Conservation (phyloP, 2,888 invertebrate genomes). For the Drosophila cracens region DNA sequence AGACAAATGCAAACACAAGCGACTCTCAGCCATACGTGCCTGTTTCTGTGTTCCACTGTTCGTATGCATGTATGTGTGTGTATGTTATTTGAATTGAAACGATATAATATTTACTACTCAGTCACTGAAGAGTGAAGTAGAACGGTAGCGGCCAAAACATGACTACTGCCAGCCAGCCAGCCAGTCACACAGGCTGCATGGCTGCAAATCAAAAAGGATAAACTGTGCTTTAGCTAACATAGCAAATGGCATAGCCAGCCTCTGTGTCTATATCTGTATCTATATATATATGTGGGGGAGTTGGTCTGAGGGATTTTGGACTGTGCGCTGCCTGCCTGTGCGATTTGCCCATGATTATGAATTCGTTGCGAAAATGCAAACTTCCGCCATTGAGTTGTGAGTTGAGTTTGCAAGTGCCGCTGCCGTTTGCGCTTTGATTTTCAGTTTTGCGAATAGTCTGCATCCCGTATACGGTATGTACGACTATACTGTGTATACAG, state of each 20-base stretch:
- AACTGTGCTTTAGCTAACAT: conserved; percentile 74
- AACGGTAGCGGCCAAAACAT: conserved; percentile 50
- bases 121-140: conserved; percentile 51
- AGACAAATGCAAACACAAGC: conserved; percentile 51
- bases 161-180: conserved; percentile 36
- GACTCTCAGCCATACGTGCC: conserved; percentile 30
- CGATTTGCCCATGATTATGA: conserved; percentile 76
- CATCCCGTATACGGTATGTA: conserved; percentile 10
- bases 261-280: conserved; percentile 14
- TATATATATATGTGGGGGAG: conserved; percentile 14
- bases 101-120: conserved; percentile 76
- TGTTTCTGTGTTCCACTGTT: conserved; percentile 20
- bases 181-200: conserved; percentile 16
- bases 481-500: conserved; percentile 4
- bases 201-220: conserved; percentile 78
- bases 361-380: conserved; percentile 79
- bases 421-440: conserved; percentile 75
- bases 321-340: conserved; percentile 10
- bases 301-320: conserved; percentile 7
- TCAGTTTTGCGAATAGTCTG: conserved; percentile 50
- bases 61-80: conserved; percentile 23
- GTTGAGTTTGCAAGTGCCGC: conserved; percentile 58
- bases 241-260: conserved; percentile 31
- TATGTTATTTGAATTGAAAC: conserved; percentile 68
- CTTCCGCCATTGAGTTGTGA: conserved; percentile 81